A percentile compares a stretch with the other conserved stretches of the same genome.
phyloP scores from a whole-genome alignment of 2,888 invertebrate species.

The Dicyrtoma fusca region DNA sequence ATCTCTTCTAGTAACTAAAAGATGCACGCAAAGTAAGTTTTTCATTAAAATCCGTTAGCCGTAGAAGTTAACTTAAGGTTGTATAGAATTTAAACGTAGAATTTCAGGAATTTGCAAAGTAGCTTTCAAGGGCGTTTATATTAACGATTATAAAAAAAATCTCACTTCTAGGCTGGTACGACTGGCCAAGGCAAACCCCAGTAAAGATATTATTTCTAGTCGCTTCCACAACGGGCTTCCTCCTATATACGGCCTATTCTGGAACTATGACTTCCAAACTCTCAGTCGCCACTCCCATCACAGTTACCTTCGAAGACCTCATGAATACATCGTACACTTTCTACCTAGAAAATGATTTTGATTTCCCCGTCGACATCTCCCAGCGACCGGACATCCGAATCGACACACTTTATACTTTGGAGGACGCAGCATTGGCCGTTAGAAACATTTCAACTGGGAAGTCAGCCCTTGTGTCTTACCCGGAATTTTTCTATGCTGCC shows the following conservation, averaged over 20 bases:
- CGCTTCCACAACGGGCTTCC: conserved; percentile 15
- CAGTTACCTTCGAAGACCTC: conserved; percentile 17
- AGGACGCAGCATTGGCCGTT: neutral
- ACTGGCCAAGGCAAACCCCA: neutral
- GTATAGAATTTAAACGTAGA: too few relatives aligned
- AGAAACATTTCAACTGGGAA: neutral
- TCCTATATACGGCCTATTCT: conserved; percentile 13
- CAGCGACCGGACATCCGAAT: too few relatives aligned
- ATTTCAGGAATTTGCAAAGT: too few relatives aligned
- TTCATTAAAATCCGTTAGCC: too few relatives aligned
- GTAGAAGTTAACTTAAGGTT: too few relatives aligned
- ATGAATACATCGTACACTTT: conserved; percentile 11
- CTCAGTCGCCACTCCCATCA: neutral
- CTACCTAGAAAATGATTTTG: conserved; percentile 27
- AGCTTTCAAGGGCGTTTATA: too few relatives aligned
- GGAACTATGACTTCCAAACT: conserved; percentile 22
- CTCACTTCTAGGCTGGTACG: conserved; percentile 36
- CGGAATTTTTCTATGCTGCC: conserved; percentile 20
- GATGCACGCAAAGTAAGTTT: too few relatives aligned
- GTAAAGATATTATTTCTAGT: conserved; percentile 12
- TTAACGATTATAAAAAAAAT: too few relatives aligned
- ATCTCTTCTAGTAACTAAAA: too few relatives aligned
- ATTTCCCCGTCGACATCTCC: conserved; percentile 17
- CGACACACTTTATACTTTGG: neutral
- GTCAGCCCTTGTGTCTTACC: conserved; percentile 16